Percentiles rank a stretch among this genome's conserved stretches.
phyloP scores from a whole-genome alignment of 2,113 vertebrate species.

The Periophthalmodon schlosseri region DNA sequence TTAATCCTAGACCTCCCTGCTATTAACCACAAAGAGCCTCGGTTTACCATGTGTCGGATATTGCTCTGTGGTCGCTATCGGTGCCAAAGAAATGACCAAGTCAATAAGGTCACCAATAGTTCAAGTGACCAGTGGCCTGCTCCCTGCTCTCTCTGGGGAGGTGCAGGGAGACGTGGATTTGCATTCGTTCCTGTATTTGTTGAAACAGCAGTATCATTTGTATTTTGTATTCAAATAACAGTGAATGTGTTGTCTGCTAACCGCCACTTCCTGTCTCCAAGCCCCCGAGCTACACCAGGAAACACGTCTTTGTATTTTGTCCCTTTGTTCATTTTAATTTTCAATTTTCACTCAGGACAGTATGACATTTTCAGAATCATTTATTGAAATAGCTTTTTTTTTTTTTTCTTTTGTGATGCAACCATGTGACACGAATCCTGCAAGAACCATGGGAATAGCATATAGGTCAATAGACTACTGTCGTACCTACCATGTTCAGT shows the following conservation, averaged over 20 bases:
- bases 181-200: background rate
- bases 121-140: constrained; percentile 34
- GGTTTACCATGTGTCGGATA: constrained; percentile 45
- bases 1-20: background rate
- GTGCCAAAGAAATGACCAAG: constrained; percentile 25
- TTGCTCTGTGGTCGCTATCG: constrained; percentile 41
- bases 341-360: background rate
- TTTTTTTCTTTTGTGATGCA: background rate
- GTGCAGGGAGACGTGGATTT: background rate
- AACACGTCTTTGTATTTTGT: background rate
- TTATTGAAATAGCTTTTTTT: background rate
- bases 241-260: constrained; percentile 3
- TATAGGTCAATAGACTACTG: background rate
- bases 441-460: background rate
- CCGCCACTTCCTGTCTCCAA: background rate
- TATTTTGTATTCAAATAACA: constrained; percentile 6
- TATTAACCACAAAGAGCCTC: background rate
- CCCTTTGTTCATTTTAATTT: constrained; percentile 11
- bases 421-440: background rate
- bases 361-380: constrained; percentile 1
- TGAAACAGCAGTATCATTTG: constrained; percentile 10
- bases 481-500: background rate
- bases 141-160: background rate
- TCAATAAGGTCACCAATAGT: constrained; percentile 52
- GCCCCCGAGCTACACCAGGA: background rate